Percentiles rank a stretch among this genome's conserved stretches.
Evolutionary conservation across 2,888 invertebrate species (phyloP).

Genomic region (Litoditis marina): DNA sequence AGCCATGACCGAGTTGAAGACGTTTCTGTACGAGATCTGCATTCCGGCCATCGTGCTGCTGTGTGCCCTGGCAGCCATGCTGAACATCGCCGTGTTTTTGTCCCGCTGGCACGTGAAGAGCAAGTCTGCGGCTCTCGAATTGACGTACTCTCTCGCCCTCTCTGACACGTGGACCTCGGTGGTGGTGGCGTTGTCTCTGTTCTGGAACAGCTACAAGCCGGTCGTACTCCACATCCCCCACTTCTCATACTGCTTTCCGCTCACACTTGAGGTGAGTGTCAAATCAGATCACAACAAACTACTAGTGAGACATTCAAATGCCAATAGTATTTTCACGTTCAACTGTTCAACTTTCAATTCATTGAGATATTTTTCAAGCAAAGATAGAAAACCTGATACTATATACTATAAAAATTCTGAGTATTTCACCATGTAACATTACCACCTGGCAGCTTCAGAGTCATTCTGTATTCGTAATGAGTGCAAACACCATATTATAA

Average conservation of each 20-base stretch:
- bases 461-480: no score
- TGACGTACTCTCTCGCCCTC: conserved; percentile 44
- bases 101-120: conserved; percentile 32
- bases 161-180: conserved; percentile 46
- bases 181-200: conserved; percentile 64
- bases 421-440: not conserved
- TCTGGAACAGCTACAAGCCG: conserved; percentile 64
- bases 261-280: conserved; percentile 45
- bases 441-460: no score
- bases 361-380: no score
- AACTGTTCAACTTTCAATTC: no score
- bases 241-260: conserved; percentile 50
- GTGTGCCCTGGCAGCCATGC: conserved; percentile 36
- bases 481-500: no score
- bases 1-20: conserved; percentile 23
- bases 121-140: conserved; percentile 36
- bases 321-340: no score
- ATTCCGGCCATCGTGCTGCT: conserved; percentile 37
- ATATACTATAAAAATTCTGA: no score
- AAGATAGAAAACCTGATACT: no score
- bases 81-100: conserved; percentile 41
- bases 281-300: no score
- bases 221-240: conserved; percentile 37
- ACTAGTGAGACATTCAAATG: no score
- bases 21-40: conserved; percentile 41